A percentile compares a stretch with the other conserved stretches of the same genome.
These are phyloP conservation scores for Hylaea fasciaria DNA, from an alignment of 2,888 invertebrate genomes.

Conservation along the genomic window DNA sequence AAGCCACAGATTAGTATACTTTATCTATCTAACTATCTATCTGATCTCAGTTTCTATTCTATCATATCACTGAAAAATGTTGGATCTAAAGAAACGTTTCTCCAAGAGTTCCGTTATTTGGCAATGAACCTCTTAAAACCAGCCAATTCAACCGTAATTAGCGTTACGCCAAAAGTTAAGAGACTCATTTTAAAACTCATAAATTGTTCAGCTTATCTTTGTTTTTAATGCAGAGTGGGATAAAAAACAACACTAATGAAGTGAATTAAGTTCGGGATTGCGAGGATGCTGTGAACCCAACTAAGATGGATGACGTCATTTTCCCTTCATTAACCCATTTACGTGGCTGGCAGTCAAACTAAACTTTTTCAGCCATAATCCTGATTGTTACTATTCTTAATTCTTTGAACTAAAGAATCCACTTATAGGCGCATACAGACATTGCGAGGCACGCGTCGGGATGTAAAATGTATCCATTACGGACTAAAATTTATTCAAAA, in stretches of 20 bases:
- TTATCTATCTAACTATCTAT: no score
- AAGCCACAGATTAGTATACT: no score
- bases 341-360: conserved; percentile 63
- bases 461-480: no score
- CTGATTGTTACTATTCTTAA: no score
- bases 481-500: no score
- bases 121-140: not conserved
- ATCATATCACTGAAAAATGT: no score
- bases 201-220: conserved; percentile 54
- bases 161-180: conserved; percentile 39
- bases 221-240: conserved; percentile 55
- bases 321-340: conserved; percentile 81
- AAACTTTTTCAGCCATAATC: conserved; percentile 55
- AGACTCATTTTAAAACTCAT: conserved; percentile 51
- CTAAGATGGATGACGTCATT: conserved; percentile 80
- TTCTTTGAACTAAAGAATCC: no score
- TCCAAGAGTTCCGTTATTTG: no score
- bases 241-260: conserved; percentile 72
- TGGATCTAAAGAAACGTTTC: no score
- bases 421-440: no score
- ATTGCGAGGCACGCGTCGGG: no score
- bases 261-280: conserved; percentile 68
- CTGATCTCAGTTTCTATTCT: no score
- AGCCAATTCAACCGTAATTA: conserved; percentile 41
- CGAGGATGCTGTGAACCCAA: conserved; percentile 72